Evolutionary conservation across 2,797 vertebrate species (phyloP).

Genomic region (Pterois miles): DNA sequence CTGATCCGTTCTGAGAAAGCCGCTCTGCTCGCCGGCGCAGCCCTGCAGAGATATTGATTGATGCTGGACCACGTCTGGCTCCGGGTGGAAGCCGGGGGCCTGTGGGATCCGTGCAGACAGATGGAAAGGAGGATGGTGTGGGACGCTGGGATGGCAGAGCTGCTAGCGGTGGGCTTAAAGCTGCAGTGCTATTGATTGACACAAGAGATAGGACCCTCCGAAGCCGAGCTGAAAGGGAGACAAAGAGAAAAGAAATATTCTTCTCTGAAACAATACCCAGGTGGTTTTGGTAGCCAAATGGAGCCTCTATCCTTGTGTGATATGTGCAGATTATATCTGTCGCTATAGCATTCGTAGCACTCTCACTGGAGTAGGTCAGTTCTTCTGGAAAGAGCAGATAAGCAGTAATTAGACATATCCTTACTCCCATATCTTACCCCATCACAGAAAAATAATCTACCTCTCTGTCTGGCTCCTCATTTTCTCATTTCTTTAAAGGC

Average conservation of each 20-base stretch:
- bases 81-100: conserved; percentile 34
- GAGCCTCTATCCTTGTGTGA: neutral
- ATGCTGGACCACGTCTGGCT: conserved; percentile 55
- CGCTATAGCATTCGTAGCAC: neutral
- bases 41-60: conserved; percentile 59
- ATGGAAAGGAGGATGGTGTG: conserved; percentile 44
- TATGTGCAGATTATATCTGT: conserved; percentile 16
- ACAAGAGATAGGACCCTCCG: conserved; percentile 28
- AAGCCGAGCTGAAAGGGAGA: conserved; percentile 27
- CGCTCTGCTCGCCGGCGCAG: neutral
- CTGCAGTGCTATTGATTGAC: conserved; percentile 67
- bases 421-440: neutral
- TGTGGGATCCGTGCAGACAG: conserved; percentile 42
- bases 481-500: neutral
- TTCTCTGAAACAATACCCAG: conserved; percentile 3
- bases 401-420: conserved; percentile 31
- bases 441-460: neutral
- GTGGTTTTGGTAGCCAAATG: conserved; percentile 10
- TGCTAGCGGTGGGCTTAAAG: conserved; percentile 35
- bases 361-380: conserved; percentile 14
- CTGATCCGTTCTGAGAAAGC: neutral
- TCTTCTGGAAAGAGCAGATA: conserved; percentile 52
- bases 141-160: conserved; percentile 36
- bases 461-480: neutral
- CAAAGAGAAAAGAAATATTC: conserved; percentile 13